Base-by-base conservation (phyloP, 2,888 invertebrate genomes). In the Dicyrtomina minuta region DNA sequence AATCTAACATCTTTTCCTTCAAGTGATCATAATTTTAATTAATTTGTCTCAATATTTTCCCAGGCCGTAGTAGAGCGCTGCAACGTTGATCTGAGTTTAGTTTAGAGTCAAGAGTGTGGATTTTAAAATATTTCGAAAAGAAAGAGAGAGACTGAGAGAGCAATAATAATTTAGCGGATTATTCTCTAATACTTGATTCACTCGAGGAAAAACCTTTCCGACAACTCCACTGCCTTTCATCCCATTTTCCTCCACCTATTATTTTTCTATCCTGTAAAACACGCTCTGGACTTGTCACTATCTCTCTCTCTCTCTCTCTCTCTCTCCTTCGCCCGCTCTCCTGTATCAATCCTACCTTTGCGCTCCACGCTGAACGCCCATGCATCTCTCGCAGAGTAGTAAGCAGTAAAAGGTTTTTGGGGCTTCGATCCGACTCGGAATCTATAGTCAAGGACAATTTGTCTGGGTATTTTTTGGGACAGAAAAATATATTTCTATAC, bases 401-500 rank as follows among this genome's bases (percentile, higher is more conserved):
- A n/a, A n/a, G n/a, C n/a, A 33, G 33, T 33, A 33, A 33, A 33
- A 33, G 4, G 33, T 33, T 12, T 46, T 46, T 46, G 46, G 13
- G 8, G 33, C 33, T 3, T 46, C n/a, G 24, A 1, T 58, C 58
- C 58, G 0, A 15, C 20, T 55, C 20, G 5, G 6, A 58, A 2
- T 58, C 33, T 15, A 15, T 15, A 58, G 58, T 39, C 39, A 58
- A 39, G 41, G 58, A 58, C 41, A 58, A 58, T 58, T 58, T 58
- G 58, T 58, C 58, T 58, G 58, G 41, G 41, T 13, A 58, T 58
- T 41, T n/a, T 58, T 15, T 33, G 44, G 49, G 27, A 62, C 24
- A 46, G 72, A 59, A 70, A 73, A 74, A 74, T 71, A 71, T 71
- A 74, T 72, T 72, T 74, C 71, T 70, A 56, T 70, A 61, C 70